A percentile compares a stretch with the other conserved stretches of the same genome.
Evolutionary conservation across 2,113 vertebrate genomes (phyloP).

Genomic region (Paraplagusia blochii): DNA sequence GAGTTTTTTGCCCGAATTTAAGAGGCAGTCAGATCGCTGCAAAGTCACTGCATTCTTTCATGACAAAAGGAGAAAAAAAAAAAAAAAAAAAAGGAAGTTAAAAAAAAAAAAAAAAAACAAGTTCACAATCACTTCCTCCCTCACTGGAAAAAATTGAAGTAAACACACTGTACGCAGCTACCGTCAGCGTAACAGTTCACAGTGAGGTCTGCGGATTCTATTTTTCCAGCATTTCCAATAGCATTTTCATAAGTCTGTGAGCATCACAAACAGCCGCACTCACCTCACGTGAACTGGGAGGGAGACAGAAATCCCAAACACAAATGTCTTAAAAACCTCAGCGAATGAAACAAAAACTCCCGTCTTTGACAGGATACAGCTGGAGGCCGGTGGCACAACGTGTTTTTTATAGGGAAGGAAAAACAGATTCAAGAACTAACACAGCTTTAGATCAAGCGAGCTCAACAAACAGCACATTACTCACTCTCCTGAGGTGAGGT

Average conservation of each 20-base stretch:
- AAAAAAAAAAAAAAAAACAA: no score
- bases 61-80: no score
- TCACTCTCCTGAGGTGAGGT: slow-evolving; percentile 19
- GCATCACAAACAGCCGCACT: slow-evolving; percentile 5
- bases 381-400: neutral
- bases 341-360: neutral
- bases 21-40: no score
- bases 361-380: neutral
- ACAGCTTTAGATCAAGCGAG: slow-evolving; percentile 8
- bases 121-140: no score
- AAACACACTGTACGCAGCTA: neutral
- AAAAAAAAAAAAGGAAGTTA: no score
- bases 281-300: neutral
- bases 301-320: slow-evolving; percentile 5
- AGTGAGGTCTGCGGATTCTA: slow-evolving; percentile 11
- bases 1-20: no score
- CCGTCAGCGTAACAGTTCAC: slow-evolving; percentile 17
- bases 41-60: no score
- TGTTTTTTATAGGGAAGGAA: neutral
- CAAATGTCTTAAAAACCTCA: neutral
- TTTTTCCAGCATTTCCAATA: neutral
- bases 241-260: neutral
- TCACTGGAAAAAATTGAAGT: no score
- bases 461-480: slow-evolving; percentile 24
- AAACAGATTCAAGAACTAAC: slow-evolving; percentile 7